Percentiles rank a stretch among this genome's conserved stretches.
Conservation (phyloP, 1,140 invertebrate genomes). For the Drosophila malerkotliana region DNA sequence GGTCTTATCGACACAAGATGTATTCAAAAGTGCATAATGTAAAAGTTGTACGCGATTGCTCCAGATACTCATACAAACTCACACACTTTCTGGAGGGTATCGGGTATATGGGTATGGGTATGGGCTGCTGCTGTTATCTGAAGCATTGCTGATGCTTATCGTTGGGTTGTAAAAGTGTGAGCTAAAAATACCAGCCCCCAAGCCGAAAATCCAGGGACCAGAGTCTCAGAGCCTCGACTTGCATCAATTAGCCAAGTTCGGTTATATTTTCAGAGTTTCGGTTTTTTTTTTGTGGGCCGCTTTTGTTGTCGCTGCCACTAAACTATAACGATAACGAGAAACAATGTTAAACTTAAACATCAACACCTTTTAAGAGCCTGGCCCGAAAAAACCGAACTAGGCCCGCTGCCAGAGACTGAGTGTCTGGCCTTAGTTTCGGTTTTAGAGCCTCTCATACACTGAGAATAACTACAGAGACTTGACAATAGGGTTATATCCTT, state of each 20-base stretch:
- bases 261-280: slow-evolving; percentile 37
- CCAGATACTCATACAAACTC: slow-evolving; percentile 52
- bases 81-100: neutral
- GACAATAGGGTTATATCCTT: too few relatives aligned
- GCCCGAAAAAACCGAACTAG: slow-evolving; percentile 9
- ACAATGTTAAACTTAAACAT: slow-evolving; percentile 83
- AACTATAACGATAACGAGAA: slow-evolving; percentile 83
- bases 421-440: slow-evolving; percentile 25
- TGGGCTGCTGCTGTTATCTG: slow-evolving; percentile 64
- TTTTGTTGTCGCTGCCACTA: slow-evolving; percentile 80
- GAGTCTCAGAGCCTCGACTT: slow-evolving; percentile 37
- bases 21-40: slow-evolving; percentile 81
- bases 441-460: neutral
- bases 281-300: slow-evolving; percentile 42
- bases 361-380: slow-evolving; percentile 81
- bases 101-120: slow-evolving; percentile 18
- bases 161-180: slow-evolving; percentile 71
- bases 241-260: slow-evolving; percentile 77
- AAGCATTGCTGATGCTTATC: slow-evolving; percentile 78
- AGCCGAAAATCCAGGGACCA: neutral
- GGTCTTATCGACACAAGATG: slow-evolving; percentile 71
- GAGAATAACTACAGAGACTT: neutral
- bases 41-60: slow-evolving; percentile 78
- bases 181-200: slow-evolving; percentile 67
- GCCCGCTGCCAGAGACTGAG: slow-evolving; percentile 44